Conservation (phyloP, 2,797 vertebrate species). For the Ambastaia sidthimunki region DNA sequence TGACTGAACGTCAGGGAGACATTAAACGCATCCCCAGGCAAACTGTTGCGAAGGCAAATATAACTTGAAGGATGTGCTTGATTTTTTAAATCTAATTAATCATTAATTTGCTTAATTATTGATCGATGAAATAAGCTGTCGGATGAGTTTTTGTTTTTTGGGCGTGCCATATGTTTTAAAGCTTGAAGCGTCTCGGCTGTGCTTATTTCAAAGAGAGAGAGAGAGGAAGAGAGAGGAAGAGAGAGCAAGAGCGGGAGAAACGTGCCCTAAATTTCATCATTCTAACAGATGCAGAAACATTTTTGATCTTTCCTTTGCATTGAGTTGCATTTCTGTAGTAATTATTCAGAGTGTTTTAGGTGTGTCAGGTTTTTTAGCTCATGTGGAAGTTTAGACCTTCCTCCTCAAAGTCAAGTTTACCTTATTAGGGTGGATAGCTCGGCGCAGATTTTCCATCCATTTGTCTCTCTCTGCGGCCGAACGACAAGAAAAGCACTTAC, state of each 20-base stretch:
- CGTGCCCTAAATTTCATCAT: slow-evolving; percentile 28
- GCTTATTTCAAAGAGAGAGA: slow-evolving; percentile 52
- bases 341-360: not conserved
- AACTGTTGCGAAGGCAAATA: slow-evolving; percentile 21
- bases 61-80: slow-evolving; percentile 19
- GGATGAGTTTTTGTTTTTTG: slow-evolving; percentile 53
- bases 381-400: not conserved
- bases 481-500: slow-evolving; percentile 98
- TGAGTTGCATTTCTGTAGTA: not conserved
- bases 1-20: slow-evolving; percentile 45
- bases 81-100: slow-evolving; percentile 60
- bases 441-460: slow-evolving; percentile 99
- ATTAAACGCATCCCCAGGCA: slow-evolving; percentile 41
- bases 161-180: slow-evolving; percentile 55
- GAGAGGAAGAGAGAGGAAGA: slow-evolving; percentile 48
- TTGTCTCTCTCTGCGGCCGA: slow-evolving; percentile 98
- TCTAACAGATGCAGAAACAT: slow-evolving; percentile 13
- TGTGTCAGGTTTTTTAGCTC: not conserved
- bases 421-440: slow-evolving; percentile 98
- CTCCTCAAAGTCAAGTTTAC: slow-evolving; percentile 66
- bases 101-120: slow-evolving; percentile 66
- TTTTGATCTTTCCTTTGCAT: not conserved
- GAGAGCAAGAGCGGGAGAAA: slow-evolving; percentile 31
- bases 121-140: slow-evolving; percentile 54
- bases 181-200: slow-evolving; percentile 5